Evolutionary conservation across 2,888 invertebrate species (phyloP).

Genomic region (Ochropleura plecta): DNA sequence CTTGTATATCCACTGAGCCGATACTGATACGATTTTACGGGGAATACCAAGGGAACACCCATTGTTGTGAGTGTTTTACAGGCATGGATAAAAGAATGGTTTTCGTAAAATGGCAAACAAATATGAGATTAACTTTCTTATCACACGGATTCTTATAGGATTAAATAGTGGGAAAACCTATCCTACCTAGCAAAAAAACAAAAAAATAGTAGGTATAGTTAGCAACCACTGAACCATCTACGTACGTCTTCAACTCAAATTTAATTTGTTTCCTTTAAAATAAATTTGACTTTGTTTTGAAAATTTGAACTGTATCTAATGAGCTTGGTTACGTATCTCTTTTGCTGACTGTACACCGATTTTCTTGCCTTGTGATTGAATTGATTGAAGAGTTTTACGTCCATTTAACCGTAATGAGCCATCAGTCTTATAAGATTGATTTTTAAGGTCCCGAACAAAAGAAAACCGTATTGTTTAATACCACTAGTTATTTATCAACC

Average conservation of each 20-base stretch:
- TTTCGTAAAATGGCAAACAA: neutral
- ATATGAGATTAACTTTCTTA: neutral
- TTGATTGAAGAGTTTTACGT: constrained; percentile 3
- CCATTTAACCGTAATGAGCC: neutral
- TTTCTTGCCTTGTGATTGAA: constrained; percentile 1
- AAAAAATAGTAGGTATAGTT: too few relatives aligned
- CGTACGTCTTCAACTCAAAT: too few relatives aligned
- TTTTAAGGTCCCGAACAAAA: neutral
- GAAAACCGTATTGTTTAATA: neutral
- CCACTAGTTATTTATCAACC: neutral
- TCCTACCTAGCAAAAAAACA: too few relatives aligned
- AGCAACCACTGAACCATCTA: too few relatives aligned
- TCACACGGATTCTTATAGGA: neutral
- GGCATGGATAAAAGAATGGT: neutral
- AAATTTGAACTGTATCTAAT: too few relatives aligned
- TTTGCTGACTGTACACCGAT: neutral
- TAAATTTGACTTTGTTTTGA: too few relatives aligned
- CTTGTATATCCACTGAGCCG: constrained; percentile 49
- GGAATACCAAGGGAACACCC: constrained; percentile 45
- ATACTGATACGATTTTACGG: constrained; percentile 54
- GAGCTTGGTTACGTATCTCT: too few relatives aligned
- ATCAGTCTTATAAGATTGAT: neutral
- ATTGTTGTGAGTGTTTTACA: constrained; percentile 2
- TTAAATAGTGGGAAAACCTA: neutral
- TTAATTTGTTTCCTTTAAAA: too few relatives aligned